Evolutionary conservation across 2,888 invertebrate species (phyloP), one percentile per base, ranked within the genome.

Genomic region (Cerastis rubricosa): DNA sequence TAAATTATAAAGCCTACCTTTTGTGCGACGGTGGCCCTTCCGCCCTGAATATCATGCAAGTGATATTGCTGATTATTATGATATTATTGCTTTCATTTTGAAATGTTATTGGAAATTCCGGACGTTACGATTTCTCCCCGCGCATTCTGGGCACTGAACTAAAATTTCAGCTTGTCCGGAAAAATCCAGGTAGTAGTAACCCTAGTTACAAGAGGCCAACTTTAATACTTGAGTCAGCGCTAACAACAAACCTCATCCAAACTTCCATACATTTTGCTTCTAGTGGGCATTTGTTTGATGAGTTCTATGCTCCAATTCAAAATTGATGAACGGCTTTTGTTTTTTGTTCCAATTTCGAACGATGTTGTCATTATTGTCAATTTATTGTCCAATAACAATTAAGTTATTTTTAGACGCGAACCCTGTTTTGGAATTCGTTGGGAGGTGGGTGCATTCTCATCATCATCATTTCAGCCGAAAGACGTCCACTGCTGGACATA

Each of bases 251-350:
- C 51, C 74, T 76, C 59, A 73, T 86, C 65, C 76, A 84, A 83
- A 88, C 75, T 87, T 84, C 74, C 76, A 86, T 86, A 84, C 78
- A 83, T 86, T 83, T 78, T 57, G 71, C 81, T 83, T 82, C 66
- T 65, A 86, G 82, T 81, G 76, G 80, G 71, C 80, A 88, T 84
- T 89, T 88, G 84, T 89, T 87, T 78, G 84, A 86, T 78, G 80
- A 88, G 89, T 85, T 81, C 71, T 74, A 70, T 71, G 71, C 77
- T 74, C 49, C 81, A 76, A 84, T 79, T 81, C 81, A 83, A 86
- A 87, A 82, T 87, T 88, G 81, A 89, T 85, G 85, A 88, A 82
- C 75, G 71, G 74, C 76, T 86, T 84, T 87, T 87, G 85, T 89
- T 88, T 77, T 65, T 59, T 57, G 77, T 76, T 76, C 49, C n/a